A percentile compares a stretch with the other conserved stretches of the same genome.
Conservation (phyloP, 2,797 vertebrate species). For the Tachyglossus aculeatus region DNA sequence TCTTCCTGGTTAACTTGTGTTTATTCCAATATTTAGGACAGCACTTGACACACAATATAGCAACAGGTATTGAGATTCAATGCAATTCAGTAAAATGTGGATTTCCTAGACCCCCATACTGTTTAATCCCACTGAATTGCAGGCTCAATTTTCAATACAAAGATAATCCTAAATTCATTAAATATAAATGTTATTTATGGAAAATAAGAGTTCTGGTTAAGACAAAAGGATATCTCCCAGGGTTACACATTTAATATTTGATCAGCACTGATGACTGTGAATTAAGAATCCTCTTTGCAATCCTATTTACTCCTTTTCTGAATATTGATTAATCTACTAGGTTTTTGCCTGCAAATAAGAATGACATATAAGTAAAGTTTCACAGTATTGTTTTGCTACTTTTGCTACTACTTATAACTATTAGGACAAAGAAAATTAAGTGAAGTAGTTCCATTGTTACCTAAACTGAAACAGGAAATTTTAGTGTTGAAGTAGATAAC, state of each 20-base stretch:
- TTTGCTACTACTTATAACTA: constrained; percentile 26
- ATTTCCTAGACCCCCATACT: not conserved
- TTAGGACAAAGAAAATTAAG: constrained; percentile 18
- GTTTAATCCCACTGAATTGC: constrained; percentile 51
- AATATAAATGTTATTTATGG: constrained; percentile 52
- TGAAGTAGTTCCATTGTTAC: constrained; percentile 7
- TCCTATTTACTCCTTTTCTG: constrained; percentile 36
- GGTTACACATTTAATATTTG: constrained; percentile 43
- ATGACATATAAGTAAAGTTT: constrained; percentile 2
- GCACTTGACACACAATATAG: too few relatives aligned
- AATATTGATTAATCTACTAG: constrained; percentile 46
- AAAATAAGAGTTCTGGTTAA: constrained; percentile 35
- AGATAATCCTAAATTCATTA: constrained; percentile 54
- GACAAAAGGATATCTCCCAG: constrained; percentile 16
- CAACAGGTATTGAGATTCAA: too few relatives aligned
- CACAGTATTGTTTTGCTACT: not conserved
- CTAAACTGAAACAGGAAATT: constrained; percentile 28
- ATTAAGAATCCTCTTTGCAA: constrained; percentile 4
- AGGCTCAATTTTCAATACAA: constrained; percentile 43
- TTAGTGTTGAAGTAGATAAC: not conserved
- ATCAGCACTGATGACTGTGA: constrained; percentile 32
- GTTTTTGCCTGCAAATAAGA: constrained; percentile 27
- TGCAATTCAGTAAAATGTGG: constrained; percentile 20
- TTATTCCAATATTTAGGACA: too few relatives aligned
- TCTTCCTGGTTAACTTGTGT: too few relatives aligned